Evolutionary conservation across 1,140 invertebrate genomes (phyloP).

Genomic region (Apis laboriosa): DNA sequence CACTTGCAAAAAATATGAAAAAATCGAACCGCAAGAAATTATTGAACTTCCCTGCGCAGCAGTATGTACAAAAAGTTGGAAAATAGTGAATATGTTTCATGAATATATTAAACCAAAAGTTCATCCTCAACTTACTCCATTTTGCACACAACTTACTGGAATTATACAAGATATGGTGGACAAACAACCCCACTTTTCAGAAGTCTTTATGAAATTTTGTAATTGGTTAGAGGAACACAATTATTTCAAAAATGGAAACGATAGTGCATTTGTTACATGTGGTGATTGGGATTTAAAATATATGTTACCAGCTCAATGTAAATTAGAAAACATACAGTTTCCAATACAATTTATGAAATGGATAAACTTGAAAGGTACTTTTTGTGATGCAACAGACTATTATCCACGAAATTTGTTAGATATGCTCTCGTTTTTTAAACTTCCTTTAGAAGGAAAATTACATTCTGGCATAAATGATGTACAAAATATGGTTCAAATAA

Average conservation of each 20-base stretch:
- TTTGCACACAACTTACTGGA: conserved; percentile 83
- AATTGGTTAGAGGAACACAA: conserved; percentile 71
- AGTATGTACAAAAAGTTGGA: conserved; percentile 81
- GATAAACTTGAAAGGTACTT: conserved; percentile 84
- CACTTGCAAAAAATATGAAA: conserved; percentile 79
- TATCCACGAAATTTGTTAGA: conserved; percentile 73
- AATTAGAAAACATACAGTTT: conserved; percentile 76
- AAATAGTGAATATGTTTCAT: conserved; percentile 83
- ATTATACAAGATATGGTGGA: conserved; percentile 79
- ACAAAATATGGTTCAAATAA: conserved; percentile 73
- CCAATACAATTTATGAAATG: conserved; percentile 82
- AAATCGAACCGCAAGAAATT: conserved; percentile 82
- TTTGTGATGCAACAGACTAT: conserved; percentile 59
- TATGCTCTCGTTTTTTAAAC: conserved; percentile 69
- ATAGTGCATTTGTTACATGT: conserved; percentile 83
- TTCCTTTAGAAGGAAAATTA: conserved; percentile 69
- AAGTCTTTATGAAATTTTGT: conserved; percentile 73
- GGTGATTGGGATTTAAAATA: conserved; percentile 85
- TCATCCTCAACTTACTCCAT: conserved; percentile 81
- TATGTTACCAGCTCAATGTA: conserved; percentile 83
- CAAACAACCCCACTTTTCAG: conserved; percentile 72
- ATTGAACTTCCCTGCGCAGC: conserved; percentile 86
- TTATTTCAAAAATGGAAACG: conserved; percentile 65
- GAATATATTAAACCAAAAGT: conserved; percentile 83
- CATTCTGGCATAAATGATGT: conserved; percentile 77